These are phyloP conservation scores for Tinamus major DNA, from an alignment of 2,797 vertebrate species.

Conservation along the genomic window DNA sequence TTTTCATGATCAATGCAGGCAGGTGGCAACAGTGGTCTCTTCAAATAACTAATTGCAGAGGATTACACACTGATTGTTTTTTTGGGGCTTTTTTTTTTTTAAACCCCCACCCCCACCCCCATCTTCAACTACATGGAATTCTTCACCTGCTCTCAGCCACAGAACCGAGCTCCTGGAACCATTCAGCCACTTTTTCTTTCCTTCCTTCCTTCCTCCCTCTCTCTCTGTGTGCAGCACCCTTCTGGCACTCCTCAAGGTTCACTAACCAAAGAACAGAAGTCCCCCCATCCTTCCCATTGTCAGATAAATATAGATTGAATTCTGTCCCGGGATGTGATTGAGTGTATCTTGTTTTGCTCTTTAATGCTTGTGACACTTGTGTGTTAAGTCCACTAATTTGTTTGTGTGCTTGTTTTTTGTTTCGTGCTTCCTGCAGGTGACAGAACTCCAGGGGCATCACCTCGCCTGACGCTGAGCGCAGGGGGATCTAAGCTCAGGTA, in stretches of 20 bases:
- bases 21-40: slow-evolving; percentile 53
- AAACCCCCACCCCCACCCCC: neutral
- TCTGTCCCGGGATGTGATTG: neutral
- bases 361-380: neutral
- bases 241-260: neutral
- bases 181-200: neutral
- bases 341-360: neutral
- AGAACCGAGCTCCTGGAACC: slow-evolving; percentile 21
- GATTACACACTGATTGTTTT: slow-evolving; percentile 63
- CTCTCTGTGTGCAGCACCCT: neutral
- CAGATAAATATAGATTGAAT: neutral
- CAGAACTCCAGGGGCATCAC: neutral
- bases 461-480: slow-evolving; percentile 10
- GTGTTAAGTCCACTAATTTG: neutral
- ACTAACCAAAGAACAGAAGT: neutral
- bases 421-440: slow-evolving; percentile 61
- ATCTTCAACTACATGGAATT: slow-evolving; percentile 23
- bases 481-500: slow-evolving; percentile 57
- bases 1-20: slow-evolving; percentile 62
- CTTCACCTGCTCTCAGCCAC: slow-evolving; percentile 31
- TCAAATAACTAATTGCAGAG: slow-evolving; percentile 65
- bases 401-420: neutral
- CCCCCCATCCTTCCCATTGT: neutral
- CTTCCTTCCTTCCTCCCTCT: neutral
- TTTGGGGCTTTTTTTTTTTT: neutral